phyloP scores from a whole-genome alignment of 2,113 vertebrate species.

The Fregata magnificens region DNA sequence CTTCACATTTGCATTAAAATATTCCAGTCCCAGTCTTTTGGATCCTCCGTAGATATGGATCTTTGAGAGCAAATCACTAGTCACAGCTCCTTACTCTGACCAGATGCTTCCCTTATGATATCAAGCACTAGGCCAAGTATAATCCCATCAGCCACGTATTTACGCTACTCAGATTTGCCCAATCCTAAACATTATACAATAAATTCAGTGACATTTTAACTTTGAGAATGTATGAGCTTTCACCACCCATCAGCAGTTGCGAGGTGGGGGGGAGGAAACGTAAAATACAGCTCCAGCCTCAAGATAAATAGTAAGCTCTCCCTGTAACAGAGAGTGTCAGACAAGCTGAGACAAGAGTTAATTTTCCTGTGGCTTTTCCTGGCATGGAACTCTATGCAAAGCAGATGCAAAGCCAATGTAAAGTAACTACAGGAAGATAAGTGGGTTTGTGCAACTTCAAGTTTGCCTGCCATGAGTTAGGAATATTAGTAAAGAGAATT shows the following conservation, averaged over 20 bases:
- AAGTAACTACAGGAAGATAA: background rate
- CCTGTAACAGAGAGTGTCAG: background rate
- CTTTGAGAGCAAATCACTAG: background rate
- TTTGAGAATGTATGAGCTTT: background rate
- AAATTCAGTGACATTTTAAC: background rate
- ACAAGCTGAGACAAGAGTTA: conserved; percentile 26
- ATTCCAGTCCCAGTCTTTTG: background rate
- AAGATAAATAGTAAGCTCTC: background rate
- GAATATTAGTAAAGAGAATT: background rate
- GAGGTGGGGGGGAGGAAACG: background rate
- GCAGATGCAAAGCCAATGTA: background rate
- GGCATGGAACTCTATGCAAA: conserved; percentile 18
- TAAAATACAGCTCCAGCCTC: background rate
- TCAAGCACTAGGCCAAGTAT: background rate
- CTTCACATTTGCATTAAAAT: background rate
- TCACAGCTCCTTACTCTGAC: background rate
- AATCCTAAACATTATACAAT: background rate
- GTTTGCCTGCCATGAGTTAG: background rate
- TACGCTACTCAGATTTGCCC: background rate
- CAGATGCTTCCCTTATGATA: background rate
- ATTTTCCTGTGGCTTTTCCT: conserved; percentile 36
- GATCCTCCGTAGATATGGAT: background rate
- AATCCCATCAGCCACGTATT: background rate
- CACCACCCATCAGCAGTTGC: background rate
- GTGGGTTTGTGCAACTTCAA: background rate